phyloP scores from a whole-genome alignment of 1,140 invertebrate genomes.

The Pseudomyrmex cubaensis region DNA sequence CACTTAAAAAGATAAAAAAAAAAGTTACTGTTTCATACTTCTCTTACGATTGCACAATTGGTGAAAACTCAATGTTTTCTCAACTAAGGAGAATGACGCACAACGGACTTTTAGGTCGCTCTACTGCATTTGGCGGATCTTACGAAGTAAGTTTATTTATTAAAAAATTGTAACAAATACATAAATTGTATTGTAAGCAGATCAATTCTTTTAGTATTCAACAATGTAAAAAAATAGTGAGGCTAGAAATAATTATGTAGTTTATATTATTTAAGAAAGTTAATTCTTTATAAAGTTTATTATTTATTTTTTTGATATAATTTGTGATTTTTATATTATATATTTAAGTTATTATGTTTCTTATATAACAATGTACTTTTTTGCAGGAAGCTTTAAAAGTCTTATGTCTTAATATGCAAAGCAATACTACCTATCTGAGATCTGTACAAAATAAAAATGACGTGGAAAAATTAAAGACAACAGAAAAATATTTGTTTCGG shows the following conservation, averaged over 20 bases:
- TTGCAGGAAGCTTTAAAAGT: constrained; percentile 88
- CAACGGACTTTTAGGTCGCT: constrained; percentile 18
- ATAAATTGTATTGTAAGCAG: too few species aligned
- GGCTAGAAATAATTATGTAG: too few species aligned
- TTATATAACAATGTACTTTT: constrained; percentile 20
- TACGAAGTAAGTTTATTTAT: constrained; percentile 69
- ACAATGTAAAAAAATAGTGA: too few species aligned
- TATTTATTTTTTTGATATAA: too few species aligned
- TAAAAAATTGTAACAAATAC: too few species aligned
- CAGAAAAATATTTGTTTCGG: constrained; percentile 86
- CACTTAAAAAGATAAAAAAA: constrained; percentile 11
- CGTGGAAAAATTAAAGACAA: constrained; percentile 79
- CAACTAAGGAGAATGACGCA: constrained; percentile 65
- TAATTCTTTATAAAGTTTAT: too few species aligned
- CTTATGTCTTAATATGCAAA: constrained; percentile 89
- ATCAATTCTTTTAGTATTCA: too few species aligned
- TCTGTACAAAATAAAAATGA: constrained; percentile 49
- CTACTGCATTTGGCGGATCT: not conserved
- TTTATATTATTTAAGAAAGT: too few species aligned
- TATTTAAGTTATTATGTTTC: too few species aligned
- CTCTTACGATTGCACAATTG: constrained; percentile 56
- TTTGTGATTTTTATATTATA: too few species aligned
- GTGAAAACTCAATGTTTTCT: constrained; percentile 63
- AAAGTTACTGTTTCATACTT: not conserved
- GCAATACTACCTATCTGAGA: constrained; percentile 86